Evolutionary conservation across 2,797 vertebrate genomes (phyloP).

Genomic region (Protonibea diacanthus): DNA sequence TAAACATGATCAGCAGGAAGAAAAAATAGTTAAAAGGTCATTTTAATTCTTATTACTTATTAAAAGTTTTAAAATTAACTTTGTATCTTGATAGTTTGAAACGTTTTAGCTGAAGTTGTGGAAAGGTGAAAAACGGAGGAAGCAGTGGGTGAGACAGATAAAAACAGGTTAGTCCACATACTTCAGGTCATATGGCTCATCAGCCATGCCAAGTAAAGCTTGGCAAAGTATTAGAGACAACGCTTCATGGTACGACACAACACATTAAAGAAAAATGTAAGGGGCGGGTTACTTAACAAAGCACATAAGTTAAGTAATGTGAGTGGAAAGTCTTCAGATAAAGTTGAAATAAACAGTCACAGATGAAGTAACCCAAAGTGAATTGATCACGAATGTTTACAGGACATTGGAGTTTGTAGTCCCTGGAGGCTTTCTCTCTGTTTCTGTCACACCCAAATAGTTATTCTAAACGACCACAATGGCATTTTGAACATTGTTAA

Average conservation of each 20-base stretch:
- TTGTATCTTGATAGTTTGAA: neutral
- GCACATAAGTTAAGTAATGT: neutral
- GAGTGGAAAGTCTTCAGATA: neutral
- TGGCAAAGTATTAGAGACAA: slow-evolving; percentile 4
- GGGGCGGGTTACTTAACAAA: neutral
- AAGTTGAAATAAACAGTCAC: neutral
- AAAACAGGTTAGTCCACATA: slow-evolving; percentile 47
- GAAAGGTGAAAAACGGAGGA: slow-evolving; percentile 7
- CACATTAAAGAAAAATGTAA: neutral
- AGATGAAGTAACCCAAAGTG: neutral
- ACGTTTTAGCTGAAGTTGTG: neutral
- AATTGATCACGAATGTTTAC: neutral
- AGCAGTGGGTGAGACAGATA: neutral
- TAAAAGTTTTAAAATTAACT: neutral
- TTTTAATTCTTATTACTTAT: neutral
- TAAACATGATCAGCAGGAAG: neutral
- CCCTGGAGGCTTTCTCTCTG: neutral
- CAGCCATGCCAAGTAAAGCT: neutral
- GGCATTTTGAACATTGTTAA: neutral
- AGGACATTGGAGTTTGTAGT: neutral
- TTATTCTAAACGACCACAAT: neutral
- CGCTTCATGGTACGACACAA: neutral
- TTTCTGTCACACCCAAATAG: neutral
- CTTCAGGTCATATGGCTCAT: slow-evolving; percentile 17
- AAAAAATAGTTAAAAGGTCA: neutral